phyloP scores from a whole-genome alignment of 2,888 invertebrate genomes.

The Tenthredo livida region DNA sequence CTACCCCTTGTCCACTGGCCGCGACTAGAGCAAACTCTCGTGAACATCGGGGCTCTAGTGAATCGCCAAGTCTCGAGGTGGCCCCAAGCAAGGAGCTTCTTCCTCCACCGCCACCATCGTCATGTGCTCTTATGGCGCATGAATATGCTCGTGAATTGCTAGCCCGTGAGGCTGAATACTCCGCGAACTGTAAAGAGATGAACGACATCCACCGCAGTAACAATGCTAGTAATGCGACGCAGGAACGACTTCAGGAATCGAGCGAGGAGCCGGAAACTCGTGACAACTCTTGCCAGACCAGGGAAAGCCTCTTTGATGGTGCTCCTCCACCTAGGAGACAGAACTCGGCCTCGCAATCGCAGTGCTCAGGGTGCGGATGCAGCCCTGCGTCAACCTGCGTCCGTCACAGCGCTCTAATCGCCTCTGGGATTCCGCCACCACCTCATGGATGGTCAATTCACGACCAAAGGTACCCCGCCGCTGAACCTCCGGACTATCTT shows the following conservation, averaged over 20 bases:
- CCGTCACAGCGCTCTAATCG: constrained; percentile 59
- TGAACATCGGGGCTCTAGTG: constrained; percentile 68
- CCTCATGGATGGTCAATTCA: constrained; percentile 72
- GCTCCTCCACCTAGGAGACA: constrained; percentile 71
- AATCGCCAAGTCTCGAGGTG: constrained; percentile 73
- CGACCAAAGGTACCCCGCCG: constrained; percentile 64
- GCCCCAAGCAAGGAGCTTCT: constrained; percentile 72
- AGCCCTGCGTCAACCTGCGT: constrained; percentile 64
- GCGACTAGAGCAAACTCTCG: constrained; percentile 69
- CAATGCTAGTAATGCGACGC: constrained; percentile 76
- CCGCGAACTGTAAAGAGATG: constrained; percentile 70
- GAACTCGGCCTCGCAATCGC: constrained; percentile 71
- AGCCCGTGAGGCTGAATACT: constrained; percentile 45
- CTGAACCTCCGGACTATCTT: constrained; percentile 66
- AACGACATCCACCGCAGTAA: constrained; percentile 76
- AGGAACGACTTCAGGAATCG: constrained; percentile 73
- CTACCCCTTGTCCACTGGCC: constrained; percentile 71
- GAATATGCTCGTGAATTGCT: constrained; percentile 69
- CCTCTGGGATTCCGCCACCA: constrained; percentile 70
- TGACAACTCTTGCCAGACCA: constrained; percentile 90
- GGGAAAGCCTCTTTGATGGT: constrained; percentile 86
- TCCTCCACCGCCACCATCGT: constrained; percentile 58
- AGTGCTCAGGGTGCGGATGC: constrained; percentile 71
- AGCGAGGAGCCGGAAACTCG: constrained; percentile 82
- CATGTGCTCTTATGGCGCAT: constrained; percentile 64